Evolutionary conservation across 2,888 invertebrate species (phyloP).

Genomic region (Didymodactylos carnosus): DNA sequence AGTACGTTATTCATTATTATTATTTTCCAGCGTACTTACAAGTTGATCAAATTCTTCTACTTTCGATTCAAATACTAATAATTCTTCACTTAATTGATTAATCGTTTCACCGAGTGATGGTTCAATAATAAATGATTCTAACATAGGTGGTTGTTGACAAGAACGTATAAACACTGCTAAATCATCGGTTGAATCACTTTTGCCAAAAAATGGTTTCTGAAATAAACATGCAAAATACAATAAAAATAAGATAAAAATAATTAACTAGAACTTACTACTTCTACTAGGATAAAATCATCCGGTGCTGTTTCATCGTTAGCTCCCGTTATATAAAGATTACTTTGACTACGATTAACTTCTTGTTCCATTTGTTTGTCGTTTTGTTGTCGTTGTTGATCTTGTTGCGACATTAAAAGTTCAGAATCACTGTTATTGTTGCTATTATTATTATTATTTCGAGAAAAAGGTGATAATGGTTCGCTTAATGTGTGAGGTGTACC

Average conservation of each 20-base stretch:
- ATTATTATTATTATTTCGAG: slow-evolving; percentile 7
- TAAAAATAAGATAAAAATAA: not conserved
- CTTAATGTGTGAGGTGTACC: not conserved
- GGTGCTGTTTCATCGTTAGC: slow-evolving; percentile 26
- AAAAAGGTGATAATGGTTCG: not conserved
- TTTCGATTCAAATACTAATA: slow-evolving; percentile 53
- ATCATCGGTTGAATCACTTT: slow-evolving; percentile 43
- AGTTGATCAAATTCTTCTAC: slow-evolving; percentile 56
- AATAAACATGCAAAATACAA: not conserved
- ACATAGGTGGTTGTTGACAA: slow-evolving; percentile 50
- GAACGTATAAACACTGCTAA: slow-evolving; percentile 58
- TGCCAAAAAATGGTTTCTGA: not conserved
- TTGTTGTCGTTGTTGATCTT: slow-evolving; percentile 8
- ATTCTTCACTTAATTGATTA: slow-evolving; percentile 48
- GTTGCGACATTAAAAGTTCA: slow-evolving; percentile 22
- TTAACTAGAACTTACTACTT: slow-evolving; percentile 42
- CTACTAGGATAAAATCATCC: slow-evolving; percentile 52
- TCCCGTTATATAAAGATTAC: slow-evolving; percentile 25
- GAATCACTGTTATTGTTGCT: slow-evolving; percentile 18
- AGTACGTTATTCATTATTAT: no score
- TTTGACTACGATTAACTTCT: slow-evolving; percentile 2
- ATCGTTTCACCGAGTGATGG: slow-evolving; percentile 27
- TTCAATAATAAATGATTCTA: slow-evolving; percentile 37
- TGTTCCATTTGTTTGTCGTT: slow-evolving; percentile 7
- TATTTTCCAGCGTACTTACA: slow-evolving; percentile 43